These are phyloP conservation scores for Drosophila ambigua DNA, from an alignment of 1,140 invertebrate species.

Conservation along the genomic window DNA sequence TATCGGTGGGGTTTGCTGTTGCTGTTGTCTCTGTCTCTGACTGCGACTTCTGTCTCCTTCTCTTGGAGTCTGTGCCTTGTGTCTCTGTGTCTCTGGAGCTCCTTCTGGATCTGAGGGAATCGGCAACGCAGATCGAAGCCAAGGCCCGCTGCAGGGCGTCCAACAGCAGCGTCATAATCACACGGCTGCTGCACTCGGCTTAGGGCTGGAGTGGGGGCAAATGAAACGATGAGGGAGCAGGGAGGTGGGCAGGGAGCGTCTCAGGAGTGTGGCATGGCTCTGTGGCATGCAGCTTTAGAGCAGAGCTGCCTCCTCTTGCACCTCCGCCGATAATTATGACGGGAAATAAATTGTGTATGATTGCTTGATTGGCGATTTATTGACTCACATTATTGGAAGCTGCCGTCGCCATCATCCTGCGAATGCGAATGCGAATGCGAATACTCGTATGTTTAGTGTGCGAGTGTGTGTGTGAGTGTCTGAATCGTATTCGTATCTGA, in stretches of 20 bases:
- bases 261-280: neutral
- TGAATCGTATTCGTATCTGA: too few species aligned
- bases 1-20: neutral
- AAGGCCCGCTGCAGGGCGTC: slow-evolving; percentile 77
- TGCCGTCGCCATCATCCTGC: slow-evolving; percentile 56
- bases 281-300: slow-evolving; percentile 6
- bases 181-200: slow-evolving; percentile 66
- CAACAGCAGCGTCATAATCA: slow-evolving; percentile 79
- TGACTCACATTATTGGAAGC: slow-evolving; percentile 82
- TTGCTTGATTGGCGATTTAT: slow-evolving; percentile 84
- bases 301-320: slow-evolving; percentile 26
- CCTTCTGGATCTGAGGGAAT: slow-evolving; percentile 22
- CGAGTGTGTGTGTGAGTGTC: too few species aligned
- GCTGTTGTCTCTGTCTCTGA: slow-evolving; percentile 5
- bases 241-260: neutral
- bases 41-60: slow-evolving; percentile 3
- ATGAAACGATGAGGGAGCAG: neutral
- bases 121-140: slow-evolving; percentile 24
- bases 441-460: neutral
- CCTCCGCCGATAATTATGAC: slow-evolving; percentile 74
- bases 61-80: slow-evolving; percentile 7
- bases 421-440: slow-evolving; percentile 18
- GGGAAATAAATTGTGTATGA: slow-evolving; percentile 83
- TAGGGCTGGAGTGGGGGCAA: slow-evolving; percentile 17
- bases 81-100: slow-evolving; percentile 11